Conservation (phyloP, 92 coral and sea anemone species). For the Epizoanthus ramosus region DNA sequence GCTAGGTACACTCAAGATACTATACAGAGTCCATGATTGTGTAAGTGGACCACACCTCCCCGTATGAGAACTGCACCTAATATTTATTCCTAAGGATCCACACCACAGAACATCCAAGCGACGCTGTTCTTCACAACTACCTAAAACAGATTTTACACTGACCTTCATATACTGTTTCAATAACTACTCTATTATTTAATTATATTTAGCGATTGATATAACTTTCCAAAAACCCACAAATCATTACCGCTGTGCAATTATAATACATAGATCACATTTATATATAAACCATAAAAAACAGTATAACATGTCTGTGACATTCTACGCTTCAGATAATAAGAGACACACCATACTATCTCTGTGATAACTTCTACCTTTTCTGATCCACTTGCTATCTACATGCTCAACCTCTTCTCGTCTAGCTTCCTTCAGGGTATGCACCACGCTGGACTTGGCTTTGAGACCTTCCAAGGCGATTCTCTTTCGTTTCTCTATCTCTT, state of each 20-base stretch:
- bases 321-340: neutral
- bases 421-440: constrained; percentile 23
- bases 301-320: neutral
- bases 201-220: neutral
- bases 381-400: neutral
- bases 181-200: too few species aligned
- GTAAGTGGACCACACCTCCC: too few species aligned
- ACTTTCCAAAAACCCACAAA: neutral
- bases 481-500: neutral
- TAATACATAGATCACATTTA: neutral
- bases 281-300: neutral
- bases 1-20: too few species aligned
- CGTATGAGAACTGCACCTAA: too few species aligned
- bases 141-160: too few species aligned
- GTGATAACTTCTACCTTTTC: neutral
- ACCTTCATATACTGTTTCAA: too few species aligned
- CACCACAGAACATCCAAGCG: too few species aligned
- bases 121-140: too few species aligned
- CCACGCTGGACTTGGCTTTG: neutral
- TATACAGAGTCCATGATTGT: too few species aligned
- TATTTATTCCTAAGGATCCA: too few species aligned
- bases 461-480: neutral
- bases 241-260: neutral
- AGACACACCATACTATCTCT: neutral
- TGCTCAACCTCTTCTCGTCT: neutral